These are phyloP conservation scores for Simalia tracyae DNA, from an alignment of 2,797 vertebrate species.

Conservation along the genomic window DNA sequence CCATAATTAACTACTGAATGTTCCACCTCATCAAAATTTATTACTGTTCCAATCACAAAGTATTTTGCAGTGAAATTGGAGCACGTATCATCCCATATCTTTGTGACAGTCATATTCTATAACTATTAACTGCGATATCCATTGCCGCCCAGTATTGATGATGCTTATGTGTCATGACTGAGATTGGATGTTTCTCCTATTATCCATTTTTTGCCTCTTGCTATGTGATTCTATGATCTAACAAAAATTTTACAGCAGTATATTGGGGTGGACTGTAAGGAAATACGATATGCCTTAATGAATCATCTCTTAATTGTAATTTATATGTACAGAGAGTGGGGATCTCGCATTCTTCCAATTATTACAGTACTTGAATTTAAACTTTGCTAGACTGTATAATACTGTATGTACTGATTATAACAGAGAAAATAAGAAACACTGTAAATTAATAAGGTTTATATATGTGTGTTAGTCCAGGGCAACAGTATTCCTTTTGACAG, in stretches of 20 bases:
- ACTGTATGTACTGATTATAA: not conserved
- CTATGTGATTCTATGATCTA: not conserved
- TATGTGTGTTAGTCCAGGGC: not conserved
- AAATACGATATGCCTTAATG: not conserved
- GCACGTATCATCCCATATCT: not conserved
- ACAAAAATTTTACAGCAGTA: not conserved
- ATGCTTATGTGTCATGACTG: not conserved
- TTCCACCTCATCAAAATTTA: not conserved
- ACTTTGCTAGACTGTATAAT: not conserved
- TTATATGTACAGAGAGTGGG: not conserved
- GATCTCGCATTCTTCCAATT: not conserved
- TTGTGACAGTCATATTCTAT: not conserved
- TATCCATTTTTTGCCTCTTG: not conserved
- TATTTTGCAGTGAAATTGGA: not conserved
- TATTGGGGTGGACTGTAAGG: not conserved
- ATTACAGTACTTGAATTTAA: conserved; percentile 1
- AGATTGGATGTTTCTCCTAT: not conserved
- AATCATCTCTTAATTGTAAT: not conserved
- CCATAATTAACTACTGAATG: not conserved
- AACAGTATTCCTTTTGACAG: conserved; percentile 3
- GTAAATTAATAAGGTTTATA: not conserved
- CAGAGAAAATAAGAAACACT: not conserved
- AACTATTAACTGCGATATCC: not conserved
- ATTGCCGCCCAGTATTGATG: not conserved
- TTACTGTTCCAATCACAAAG: not conserved